Percentiles rank a stretch among this genome's conserved stretches.
These are phyloP conservation scores for Ips typographus DNA, from an alignment of 1,140 invertebrate genomes.

Conservation along the genomic window DNA sequence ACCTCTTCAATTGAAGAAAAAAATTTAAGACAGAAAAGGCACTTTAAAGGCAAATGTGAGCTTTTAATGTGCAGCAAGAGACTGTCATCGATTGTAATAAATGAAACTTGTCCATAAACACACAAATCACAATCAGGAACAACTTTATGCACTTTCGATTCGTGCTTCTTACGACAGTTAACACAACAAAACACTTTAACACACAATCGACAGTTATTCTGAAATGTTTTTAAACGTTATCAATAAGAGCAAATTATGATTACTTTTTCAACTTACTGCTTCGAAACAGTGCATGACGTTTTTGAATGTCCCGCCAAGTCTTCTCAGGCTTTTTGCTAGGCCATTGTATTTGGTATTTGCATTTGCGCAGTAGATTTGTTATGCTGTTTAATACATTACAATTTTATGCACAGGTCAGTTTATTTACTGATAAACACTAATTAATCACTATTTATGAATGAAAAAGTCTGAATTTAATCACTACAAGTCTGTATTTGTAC, in stretches of 20 bases:
- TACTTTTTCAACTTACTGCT: constrained; percentile 27
- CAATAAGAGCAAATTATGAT: no score
- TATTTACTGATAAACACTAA: no score
- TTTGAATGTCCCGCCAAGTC: constrained; percentile 20
- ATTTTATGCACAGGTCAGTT: no score
- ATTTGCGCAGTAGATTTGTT: no score
- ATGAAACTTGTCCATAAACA: constrained; percentile 34
- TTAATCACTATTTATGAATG: no score
- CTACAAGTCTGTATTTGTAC: no score
- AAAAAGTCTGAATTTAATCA: no score
- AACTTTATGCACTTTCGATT: constrained; percentile 37
- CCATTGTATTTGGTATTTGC: no score
- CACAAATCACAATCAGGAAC: constrained; percentile 40
- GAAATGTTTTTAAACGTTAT: constrained; percentile 15
- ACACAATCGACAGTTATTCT: constrained; percentile 44
- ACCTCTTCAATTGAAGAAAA: constrained; percentile 39
- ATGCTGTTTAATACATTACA: no score
- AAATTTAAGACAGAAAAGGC: constrained; percentile 37
- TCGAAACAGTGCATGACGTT: constrained; percentile 29
- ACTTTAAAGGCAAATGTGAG: constrained; percentile 40
- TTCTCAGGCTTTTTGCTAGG: no score
- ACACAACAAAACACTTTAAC: constrained; percentile 41
- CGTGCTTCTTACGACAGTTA: constrained; percentile 40
- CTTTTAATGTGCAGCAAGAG: constrained; percentile 37
- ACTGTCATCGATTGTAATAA: constrained; percentile 5